A percentile compares a stretch with the other conserved stretches of the same genome.
These are phyloP conservation scores for Irena cyanogastra DNA, from an alignment of 2,113 vertebrate species.

Conservation along the genomic window DNA sequence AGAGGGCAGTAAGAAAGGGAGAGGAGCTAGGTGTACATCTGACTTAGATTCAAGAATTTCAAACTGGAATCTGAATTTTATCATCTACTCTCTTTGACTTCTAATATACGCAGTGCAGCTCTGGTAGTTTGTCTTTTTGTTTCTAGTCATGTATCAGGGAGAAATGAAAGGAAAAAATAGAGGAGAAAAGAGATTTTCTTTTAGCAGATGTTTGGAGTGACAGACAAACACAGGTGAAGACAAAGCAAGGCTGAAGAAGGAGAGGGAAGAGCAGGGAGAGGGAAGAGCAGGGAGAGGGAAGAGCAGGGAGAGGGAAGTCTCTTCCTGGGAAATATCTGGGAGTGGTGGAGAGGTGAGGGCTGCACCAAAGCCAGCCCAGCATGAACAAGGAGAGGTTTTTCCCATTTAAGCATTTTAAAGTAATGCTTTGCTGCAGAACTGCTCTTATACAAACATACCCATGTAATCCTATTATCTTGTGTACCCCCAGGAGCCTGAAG, in stretches of 20 bases:
- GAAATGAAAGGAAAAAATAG: neutral
- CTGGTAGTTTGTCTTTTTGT: too few relatives aligned
- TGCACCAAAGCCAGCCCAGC: neutral
- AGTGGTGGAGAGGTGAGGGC: fast-evolving
- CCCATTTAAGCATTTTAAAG: neutral
- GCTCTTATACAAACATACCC: neutral
- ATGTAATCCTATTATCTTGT: neutral
- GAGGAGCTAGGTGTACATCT: too few relatives aligned
- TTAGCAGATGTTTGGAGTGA: neutral
- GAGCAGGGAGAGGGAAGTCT: neutral
- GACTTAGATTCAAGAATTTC: too few relatives aligned
- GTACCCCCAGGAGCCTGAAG: neutral
- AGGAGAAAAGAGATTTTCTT: neutral
- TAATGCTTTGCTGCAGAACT: neutral
- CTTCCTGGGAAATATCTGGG: neutral
- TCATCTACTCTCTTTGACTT: too few relatives aligned
- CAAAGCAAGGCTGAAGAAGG: neutral
- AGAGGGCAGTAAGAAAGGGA: too few relatives aligned
- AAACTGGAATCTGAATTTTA: too few relatives aligned
- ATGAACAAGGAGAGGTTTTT: neutral
- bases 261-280: neutral
- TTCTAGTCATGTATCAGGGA: neutral
- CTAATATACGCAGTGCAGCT: too few relatives aligned
- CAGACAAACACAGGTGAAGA: neutral
- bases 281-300: neutral